Base-by-base conservation (phyloP, 2,113 vertebrate genomes). In the Dolichallabes microphthalmus region DNA sequence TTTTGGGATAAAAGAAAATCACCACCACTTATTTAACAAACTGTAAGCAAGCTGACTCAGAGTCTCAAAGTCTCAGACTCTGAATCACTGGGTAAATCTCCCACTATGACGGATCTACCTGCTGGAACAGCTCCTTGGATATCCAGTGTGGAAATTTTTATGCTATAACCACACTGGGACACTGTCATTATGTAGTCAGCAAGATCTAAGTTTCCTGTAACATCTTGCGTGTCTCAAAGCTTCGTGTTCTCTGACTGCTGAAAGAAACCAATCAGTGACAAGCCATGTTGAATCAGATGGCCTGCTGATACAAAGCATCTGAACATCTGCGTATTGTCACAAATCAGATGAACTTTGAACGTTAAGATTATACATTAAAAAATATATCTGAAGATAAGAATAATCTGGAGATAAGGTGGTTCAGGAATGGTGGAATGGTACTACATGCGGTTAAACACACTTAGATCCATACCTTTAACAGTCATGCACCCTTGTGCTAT, bases 81-180 rank as follows among this genome's bases (percentile, higher is more conserved):
- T 89, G 86, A 89, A 50, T 89, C 88, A 89, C 79, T 57, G 78
- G 74, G 61, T 73, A 85, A 84, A 88, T 76, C 75, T 76, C 63
- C 50, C 35, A 66, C 68, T 71, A n/a, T 45, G 55, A 60, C 45
- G n/a, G 39, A 2, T 77, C 63, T 79, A 79, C 83, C 83, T 85
- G 83, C 74, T 85, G 64, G 30, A 85, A 35, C 58, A 79, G 63
- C 75, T 69, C n/a, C 75, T 78, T 61, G 39, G 13, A 63, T 15
- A 68, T 69, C 50, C 64, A 71, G 35, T 50, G 50, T 84, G 82
- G 77, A 86, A 86, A 73, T 30, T 79, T 61, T 78, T 84, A 83
- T 64, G 52, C 64, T 52, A 57, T 52, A 80, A 74, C 79, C 78
- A 66, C 61, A 76, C 75, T 55, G 71, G 55, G 82, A 84, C 57